These are phyloP conservation scores for Heterochromis multidens DNA, from an alignment of 2,113 vertebrate species.

Conservation along the genomic window DNA sequence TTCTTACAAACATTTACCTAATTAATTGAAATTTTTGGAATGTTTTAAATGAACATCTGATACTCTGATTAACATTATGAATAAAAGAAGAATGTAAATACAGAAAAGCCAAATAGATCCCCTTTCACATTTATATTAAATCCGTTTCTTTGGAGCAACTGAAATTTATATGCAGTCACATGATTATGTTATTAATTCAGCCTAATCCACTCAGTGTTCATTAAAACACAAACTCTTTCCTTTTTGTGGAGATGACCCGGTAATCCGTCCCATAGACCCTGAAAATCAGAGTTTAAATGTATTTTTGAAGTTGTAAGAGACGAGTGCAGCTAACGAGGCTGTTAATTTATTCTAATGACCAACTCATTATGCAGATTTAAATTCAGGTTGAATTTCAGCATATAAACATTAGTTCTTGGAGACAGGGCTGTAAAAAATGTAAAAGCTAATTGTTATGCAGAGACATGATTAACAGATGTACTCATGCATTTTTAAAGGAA, in stretches of 20 bases:
- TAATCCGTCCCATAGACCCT: not conserved
- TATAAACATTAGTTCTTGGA: not conserved
- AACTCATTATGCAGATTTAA: not conserved
- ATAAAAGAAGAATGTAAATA: not conserved
- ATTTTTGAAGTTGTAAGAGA: not conserved
- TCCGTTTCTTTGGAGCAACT: not conserved
- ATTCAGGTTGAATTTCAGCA: not conserved
- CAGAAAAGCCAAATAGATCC: no score
- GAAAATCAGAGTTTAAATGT: not conserved
- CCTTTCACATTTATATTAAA: not conserved
- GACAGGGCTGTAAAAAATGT: not conserved
- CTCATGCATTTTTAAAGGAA: not conserved
- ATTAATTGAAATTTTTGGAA: not conserved
- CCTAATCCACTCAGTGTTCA: not conserved
- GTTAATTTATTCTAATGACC: not conserved
- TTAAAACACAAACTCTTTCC: fast-evolving
- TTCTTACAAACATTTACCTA: not conserved
- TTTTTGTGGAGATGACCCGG: not conserved
- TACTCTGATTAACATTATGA: no score
- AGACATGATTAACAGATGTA: not conserved
- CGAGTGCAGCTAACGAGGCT: not conserved
- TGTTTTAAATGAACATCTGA: not conserved
- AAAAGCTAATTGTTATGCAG: not conserved
- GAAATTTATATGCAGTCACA: not conserved
- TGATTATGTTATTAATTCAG: not conserved